Evolutionary conservation across 2,888 invertebrate genomes (phyloP), one percentile per base, ranked within the genome.

Genomic region (Ichneumon xanthorius): DNA sequence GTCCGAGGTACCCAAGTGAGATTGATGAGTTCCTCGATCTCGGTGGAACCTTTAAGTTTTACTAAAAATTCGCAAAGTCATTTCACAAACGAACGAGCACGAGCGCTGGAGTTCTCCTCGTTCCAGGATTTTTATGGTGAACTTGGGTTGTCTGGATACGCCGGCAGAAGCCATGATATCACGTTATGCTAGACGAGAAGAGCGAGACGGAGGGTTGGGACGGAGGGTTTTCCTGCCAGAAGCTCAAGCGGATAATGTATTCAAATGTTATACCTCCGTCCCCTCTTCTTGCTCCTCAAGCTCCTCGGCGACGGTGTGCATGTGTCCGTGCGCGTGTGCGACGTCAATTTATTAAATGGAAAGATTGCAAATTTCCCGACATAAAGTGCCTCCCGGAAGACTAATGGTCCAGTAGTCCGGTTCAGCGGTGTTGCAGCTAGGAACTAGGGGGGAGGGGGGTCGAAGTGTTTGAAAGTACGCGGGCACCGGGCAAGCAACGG

Each of bases 351-450:
- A 94, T 93, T 93, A 93, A 93, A 94, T 93, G 93, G 92, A 93
- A 93, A 94, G 93, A 93, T 94, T 93, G 93, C 93, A 93, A 93
- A 94, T 93, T 93, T 93, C 92, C 92, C 90, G 92, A 92, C 93
- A 92, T 93, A 93, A 93, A 93, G 92, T 92, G 92, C 92, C 92
- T 88, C 90, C 90, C 91, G 89, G 90, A 92, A 92, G 93, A 92
- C 92, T 93, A 93, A 94, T 93, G 93, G 92, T 88, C 87, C 89
- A 90, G 90, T 88, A 87, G 87, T 86, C 79, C 82, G 80, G 79
- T 26, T 40, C 37, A 37, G 68, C 16, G 50, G 50, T 45, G n/a
- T 19, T 58, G 45, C 50, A 67, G 63, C 50, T 61, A 55, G 40
- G 14, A 70, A 75, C 65, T 75, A 70, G 86, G 76, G 84, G 86